Conservation (phyloP, 2,797 vertebrate genomes). For the Meriones psammophilus region DNA sequence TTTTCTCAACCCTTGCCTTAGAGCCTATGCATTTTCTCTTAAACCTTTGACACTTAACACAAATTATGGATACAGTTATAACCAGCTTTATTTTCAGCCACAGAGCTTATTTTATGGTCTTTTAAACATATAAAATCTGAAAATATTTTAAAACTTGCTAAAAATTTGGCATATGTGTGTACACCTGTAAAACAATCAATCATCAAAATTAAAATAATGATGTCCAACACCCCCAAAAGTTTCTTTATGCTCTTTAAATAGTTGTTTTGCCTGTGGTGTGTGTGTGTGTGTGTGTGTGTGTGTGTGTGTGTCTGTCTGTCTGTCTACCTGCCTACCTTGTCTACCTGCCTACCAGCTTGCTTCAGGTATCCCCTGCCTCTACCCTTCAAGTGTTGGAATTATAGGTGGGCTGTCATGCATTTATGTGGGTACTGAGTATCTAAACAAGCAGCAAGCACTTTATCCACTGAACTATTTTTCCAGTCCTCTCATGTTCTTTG, state of each 20-base stretch:
- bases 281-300: neutral
- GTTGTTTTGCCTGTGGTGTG: neutral
- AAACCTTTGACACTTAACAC: neutral
- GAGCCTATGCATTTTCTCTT: constrained; percentile 29
- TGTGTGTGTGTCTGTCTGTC: neutral
- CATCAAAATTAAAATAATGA: constrained; percentile 58
- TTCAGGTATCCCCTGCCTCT: neutral
- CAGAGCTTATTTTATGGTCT: neutral
- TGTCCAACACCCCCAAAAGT: neutral
- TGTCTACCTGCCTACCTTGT: neutral
- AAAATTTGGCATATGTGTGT: constrained; percentile 24
- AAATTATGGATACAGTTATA: constrained; percentile 34
- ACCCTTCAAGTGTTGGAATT: neutral
- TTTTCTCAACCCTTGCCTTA: neutral
- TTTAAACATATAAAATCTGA: constrained; percentile 11
- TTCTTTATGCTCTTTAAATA: neutral
- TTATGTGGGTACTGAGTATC: neutral
- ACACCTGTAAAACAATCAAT: constrained; percentile 25
- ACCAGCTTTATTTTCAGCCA: constrained; percentile 39
- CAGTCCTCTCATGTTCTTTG: neutral
- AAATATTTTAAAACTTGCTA: constrained; percentile 39
- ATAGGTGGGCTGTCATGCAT: neutral
- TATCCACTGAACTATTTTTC: neutral
- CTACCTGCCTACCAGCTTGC: neutral
- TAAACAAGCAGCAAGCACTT: neutral